Evolutionary conservation across 2,888 invertebrate species (phyloP), one percentile per base, ranked within the genome.

Genomic region (Volucella inanis): DNA sequence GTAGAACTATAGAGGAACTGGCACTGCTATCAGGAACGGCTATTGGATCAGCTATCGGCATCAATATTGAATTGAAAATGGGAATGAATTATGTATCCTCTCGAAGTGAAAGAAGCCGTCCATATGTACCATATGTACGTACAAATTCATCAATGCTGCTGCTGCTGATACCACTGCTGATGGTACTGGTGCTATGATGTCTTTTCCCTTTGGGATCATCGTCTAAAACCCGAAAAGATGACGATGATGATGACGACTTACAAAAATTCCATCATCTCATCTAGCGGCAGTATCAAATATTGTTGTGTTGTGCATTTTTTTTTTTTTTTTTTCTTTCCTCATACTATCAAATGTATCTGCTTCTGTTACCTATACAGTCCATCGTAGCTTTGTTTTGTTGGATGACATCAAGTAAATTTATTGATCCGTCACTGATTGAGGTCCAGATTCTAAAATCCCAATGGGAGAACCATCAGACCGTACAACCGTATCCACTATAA

Each of bases 391-490:
- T 70, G 84, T 75, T 65, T 67, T 83, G 70, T 80, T 59, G 85
- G 85, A 85, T 85, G 85, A 85, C 85, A 85, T 85, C 80, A 71
- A 84, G 80, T 84, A 84, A 84, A 84, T 84, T 84, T 84, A 84
- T 84, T 84, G 84, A 84, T 84, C 80, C 84, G 84, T 84, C 85
- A 85, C 76, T 85, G 85, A 85, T 85, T 85, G 85, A 81, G 85
- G 85, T 85, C 62, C 76, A 76, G 81, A 80, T 82, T 77, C 18
- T 15, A 38, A 54, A 81, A 68, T 81, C 81, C 85, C 80, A 81
- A 72, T 76, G 76, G 85, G 12, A 67, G 65, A 76, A 81, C 62
- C 76, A 81, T 8, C 80, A 75, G 79, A 84, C 74, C 83, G 74
- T 84, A 78, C 83, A 78, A 77, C 72, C 62, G 54, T 62, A 54